These are phyloP conservation scores for Tamandua tetradactyla DNA, from an alignment of 2,797 vertebrate species.

Conservation along the genomic window DNA sequence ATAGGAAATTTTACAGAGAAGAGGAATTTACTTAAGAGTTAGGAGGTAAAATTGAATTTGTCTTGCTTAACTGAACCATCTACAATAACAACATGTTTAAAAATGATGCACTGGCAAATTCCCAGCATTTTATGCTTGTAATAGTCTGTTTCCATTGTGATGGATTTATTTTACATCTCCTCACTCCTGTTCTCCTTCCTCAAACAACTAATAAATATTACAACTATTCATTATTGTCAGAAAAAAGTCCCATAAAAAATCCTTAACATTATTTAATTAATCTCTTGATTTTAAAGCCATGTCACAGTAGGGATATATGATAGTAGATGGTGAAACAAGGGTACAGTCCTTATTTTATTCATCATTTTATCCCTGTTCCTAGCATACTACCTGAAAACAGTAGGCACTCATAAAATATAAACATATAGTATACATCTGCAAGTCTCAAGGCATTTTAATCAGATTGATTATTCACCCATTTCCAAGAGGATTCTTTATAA, in stretches of 20 bases:
- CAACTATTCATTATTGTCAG: constrained; percentile 38
- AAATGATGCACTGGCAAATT: not conserved
- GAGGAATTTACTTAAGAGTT: constrained; percentile 74
- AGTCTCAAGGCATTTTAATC: not conserved
- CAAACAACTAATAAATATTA: constrained; percentile 58
- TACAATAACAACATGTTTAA: constrained; percentile 11
- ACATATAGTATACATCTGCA: not conserved
- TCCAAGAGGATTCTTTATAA: not conserved
- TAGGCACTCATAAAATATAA: not conserved
- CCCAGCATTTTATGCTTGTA: not conserved
- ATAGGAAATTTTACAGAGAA: constrained; percentile 63
- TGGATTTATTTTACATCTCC: constrained; percentile 51
- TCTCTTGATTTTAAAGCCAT: constrained; percentile 4
- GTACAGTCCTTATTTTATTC: not conserved
- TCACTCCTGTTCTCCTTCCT: constrained; percentile 40
- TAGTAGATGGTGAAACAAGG: not conserved
- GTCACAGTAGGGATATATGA: not conserved
- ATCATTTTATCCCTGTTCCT: not conserved
- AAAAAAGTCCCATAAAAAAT: constrained; percentile 29
- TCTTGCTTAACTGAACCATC: constrained; percentile 24
- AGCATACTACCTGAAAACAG: not conserved
- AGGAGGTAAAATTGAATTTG: constrained; percentile 67
- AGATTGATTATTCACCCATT: not conserved
- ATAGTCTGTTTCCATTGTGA: not conserved
- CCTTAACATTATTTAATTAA: constrained; percentile 47